These are phyloP conservation scores for Penaeus japonicus DNA, from an alignment of 1,140 invertebrate genomes.

Conservation along the genomic window DNA sequence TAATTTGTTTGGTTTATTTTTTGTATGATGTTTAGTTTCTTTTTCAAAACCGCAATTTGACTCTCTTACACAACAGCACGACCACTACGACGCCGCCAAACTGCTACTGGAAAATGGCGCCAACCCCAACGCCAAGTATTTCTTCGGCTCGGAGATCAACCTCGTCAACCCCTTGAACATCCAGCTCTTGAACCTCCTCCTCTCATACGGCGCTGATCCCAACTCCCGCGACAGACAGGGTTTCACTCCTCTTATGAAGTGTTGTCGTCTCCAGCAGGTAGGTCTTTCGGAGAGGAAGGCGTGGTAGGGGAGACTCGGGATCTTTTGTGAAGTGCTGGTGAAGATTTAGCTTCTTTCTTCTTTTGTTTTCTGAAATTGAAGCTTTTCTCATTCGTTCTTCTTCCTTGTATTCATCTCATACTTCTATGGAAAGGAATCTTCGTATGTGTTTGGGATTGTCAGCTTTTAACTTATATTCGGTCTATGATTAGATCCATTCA, in stretches of 20 bases:
- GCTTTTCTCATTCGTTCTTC: neutral
- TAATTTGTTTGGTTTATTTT: no score
- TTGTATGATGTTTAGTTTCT: no score
- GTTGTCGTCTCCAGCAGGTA: conserved; percentile 78
- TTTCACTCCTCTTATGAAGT: conserved; percentile 87
- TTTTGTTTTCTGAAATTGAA: neutral
- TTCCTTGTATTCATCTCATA: neutral
- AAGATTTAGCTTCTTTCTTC: neutral
- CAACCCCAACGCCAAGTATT: conserved; percentile 75
- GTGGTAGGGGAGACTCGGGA: neutral
- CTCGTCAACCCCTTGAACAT: conserved; percentile 79
- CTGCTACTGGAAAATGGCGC: conserved; percentile 76
- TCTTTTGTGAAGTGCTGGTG: neutral
- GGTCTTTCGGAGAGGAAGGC: conserved; percentile 15
- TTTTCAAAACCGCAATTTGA: neutral
- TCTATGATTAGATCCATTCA: no score
- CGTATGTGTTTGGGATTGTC: no score
- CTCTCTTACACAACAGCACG: conserved; percentile 68
- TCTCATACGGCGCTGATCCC: conserved; percentile 85
- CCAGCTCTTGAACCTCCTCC: conserved; percentile 80
- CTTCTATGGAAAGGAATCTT: no score
- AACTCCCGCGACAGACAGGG: conserved; percentile 85
- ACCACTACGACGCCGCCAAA: conserved; percentile 77
- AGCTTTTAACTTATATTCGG: no score
- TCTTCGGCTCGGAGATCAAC: conserved; percentile 90